Evolutionary conservation across 2,888 invertebrate species (phyloP), one percentile per base, ranked within the genome.

Genomic region (Perizoma affinitatum): DNA sequence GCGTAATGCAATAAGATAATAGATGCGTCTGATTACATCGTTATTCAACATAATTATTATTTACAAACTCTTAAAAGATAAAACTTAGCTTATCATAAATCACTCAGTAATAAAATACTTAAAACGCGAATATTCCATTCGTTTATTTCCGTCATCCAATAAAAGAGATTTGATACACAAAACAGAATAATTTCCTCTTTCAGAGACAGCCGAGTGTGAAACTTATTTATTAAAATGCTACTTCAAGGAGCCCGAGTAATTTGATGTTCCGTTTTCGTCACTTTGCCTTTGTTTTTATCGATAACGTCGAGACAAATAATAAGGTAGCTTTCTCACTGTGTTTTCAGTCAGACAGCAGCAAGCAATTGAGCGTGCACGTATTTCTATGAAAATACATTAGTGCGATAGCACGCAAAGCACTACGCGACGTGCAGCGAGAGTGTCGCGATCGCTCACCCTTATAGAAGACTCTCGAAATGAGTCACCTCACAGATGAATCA

Each of bases 161-260:
- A 76, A 77, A 74, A 61, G 63, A 68, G 75, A 75, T 79, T 80
- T 74, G 70, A 73, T 78, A 77, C 69, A 72, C 74, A 78, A 78
- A 79, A 80, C 69, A 62, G 69, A 76, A 82, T 79, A 79, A 83
- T 83, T 80, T 82, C 80, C 76, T 78, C 70, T 76, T 76, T 73
- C 68, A 61, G 65, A 68, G 67, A 80, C 79, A 74, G 62, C 75
- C 71, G 71, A 79, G 79, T 79, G 78, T 79, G 71, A 83, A 83
- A 80, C 77, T 71, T 76, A 71, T 78, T 81, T 84, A 83, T 83
- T 82, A 82, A 82, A 83, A 77, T 74, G 75, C 72, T 74, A 66
- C 73, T 76, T 71, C 70, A 68, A 71, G 65, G 59, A 72, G 69
- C 68, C 65, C 46, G 64, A 68, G 73, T 75, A 72, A 78, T 76